Evolutionary conservation across 1,140 invertebrate genomes (phyloP).

Genomic region (Tyrophagus putrescentiae): DNA sequence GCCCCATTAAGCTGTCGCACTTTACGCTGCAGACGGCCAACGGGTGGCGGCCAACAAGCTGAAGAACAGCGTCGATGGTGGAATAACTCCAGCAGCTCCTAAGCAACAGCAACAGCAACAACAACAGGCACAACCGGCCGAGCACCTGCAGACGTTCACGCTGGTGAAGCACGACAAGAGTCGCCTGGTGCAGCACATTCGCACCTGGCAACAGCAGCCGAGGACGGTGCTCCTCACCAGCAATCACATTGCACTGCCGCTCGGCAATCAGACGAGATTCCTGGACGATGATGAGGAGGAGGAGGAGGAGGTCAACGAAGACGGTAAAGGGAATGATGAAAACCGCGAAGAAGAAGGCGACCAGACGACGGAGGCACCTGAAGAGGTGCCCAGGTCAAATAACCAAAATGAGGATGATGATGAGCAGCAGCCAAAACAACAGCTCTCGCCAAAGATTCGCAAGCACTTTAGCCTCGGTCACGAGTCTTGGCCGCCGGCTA

Average conservation of each 20-base stretch:
- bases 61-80: too few relatives aligned
- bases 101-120: background rate
- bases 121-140: background rate
- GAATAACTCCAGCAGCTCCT: too few relatives aligned
- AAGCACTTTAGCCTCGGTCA: constrained; percentile 3
- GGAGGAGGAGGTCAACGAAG: background rate
- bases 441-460: background rate
- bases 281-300: constrained; percentile 14
- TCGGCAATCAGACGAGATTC: constrained; percentile 4
- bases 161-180: background rate
- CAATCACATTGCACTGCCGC: background rate
- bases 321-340: background rate
- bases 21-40: constrained; percentile 1
- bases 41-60: too few relatives aligned
- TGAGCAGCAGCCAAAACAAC: background rate
- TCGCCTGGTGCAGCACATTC: background rate
- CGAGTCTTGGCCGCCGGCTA: constrained; percentile 8
- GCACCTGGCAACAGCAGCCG: background rate
- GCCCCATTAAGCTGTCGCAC: constrained; percentile 8
- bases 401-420: background rate
- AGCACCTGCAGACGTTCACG: constrained; percentile 11
- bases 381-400: background rate
- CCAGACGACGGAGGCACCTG: background rate
- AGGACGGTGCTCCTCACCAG: too few relatives aligned
- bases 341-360: background rate